Evolutionary conservation across 2,888 invertebrate species (phyloP), one percentile per base, ranked within the genome.

Genomic region (Dasypogon diadema): DNA sequence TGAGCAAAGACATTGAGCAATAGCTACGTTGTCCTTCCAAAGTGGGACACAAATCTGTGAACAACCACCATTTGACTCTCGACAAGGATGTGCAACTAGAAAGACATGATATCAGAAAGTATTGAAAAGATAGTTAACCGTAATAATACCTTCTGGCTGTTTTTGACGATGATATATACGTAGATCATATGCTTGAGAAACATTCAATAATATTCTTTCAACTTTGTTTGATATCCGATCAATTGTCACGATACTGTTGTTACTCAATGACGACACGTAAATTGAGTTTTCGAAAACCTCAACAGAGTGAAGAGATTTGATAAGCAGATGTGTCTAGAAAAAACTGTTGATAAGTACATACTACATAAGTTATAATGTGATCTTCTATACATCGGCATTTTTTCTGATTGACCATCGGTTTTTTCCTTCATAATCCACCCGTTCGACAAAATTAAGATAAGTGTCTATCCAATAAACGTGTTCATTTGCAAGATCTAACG

Each of bases 401-500:
- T 85, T 85, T 75, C 83, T 84, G 77, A 86, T 80, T 5, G 84
- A 81, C 85, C 85, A 85, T 74, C 93, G 87, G 81, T 90, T 89
- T 14, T 85, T 86, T 8, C 94, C 95, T 82, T 92, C 89, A 85
- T 95, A 95, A 87, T 93, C 91, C 21, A 92, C 90, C 77, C 92
- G 88, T 86, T 95, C 93, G 3, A 95, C 89, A 81, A 90, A 91
- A 87, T 93, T 93, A 81, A 94, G 88, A 86, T 93, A 94, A 5
- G 91, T 90, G 85, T 95, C 95, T 74, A 92, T 91, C 94, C 94
- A 94, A 86, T 93, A 94, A 21, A 94, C 89, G 81, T 89, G 89
- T 81, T 90, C 88, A 68, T 89, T 89, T 42, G 93, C 90, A 79
- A 90, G 89, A 87, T 95, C 95, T 68, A 93, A 88, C 16, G 92